Conservation (phyloP, 2,113 vertebrate species). For the Synodontis membranacea region DNA sequence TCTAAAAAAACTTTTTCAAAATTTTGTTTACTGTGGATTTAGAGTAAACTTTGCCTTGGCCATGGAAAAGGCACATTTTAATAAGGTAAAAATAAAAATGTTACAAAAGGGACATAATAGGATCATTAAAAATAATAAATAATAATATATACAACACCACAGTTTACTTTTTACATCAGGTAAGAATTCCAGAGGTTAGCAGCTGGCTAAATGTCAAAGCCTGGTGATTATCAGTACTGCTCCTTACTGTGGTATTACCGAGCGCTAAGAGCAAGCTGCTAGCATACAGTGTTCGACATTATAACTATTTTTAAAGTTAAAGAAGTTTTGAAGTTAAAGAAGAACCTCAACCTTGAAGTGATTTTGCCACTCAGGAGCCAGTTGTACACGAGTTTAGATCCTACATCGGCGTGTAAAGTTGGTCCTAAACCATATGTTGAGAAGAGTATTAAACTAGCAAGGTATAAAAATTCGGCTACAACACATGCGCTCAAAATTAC, state of each 20-base stretch:
- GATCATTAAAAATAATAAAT: neutral
- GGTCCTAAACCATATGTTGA: neutral
- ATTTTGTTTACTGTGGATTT: constrained; percentile 78
- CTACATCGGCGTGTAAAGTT: neutral
- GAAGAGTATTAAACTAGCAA: neutral
- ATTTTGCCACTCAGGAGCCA: neutral
- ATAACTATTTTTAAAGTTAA: neutral
- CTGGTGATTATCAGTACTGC: neutral
- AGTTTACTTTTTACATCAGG: neutral
- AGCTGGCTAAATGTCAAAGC: neutral
- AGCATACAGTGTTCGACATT: neutral
- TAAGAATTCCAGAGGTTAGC: neutral
- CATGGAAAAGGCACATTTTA: neutral
- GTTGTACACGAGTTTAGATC: neutral
- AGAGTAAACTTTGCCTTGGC: constrained; percentile 21
- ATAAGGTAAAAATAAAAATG: neutral
- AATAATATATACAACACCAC: neutral
- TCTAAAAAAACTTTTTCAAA: constrained; percentile 50
- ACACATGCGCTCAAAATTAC: neutral
- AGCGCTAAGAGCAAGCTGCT: neutral
- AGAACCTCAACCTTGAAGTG: neutral
- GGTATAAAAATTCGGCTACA: neutral
- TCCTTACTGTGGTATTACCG: neutral
- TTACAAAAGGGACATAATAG: no score
- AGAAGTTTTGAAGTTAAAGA: neutral